Conservation (phyloP, 92 coral and sea anemone species). For the Pocillopora grandis region DNA sequence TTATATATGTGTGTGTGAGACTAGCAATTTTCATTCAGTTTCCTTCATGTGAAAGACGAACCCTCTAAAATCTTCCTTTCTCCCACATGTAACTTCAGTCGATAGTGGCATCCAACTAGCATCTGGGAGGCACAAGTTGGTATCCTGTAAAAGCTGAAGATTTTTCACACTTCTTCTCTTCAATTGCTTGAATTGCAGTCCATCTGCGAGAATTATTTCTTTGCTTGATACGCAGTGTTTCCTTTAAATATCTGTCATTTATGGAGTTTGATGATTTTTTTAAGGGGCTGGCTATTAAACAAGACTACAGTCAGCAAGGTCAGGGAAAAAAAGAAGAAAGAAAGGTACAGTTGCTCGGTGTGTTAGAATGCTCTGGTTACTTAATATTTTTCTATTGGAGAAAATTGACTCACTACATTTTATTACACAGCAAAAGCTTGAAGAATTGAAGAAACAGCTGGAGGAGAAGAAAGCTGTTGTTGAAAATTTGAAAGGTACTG, state of each 20-base stretch:
- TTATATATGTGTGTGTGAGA: too few relatives aligned
- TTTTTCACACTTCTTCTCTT: too few relatives aligned
- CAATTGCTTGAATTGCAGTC: too few relatives aligned
- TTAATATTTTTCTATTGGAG: not conserved
- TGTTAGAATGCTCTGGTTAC: not conserved
- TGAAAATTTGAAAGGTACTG: conserved; percentile 80
- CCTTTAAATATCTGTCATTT: not conserved
- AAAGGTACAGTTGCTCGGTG: conserved; percentile 56
- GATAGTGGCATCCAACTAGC: not conserved
- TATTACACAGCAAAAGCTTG: conserved; percentile 75
- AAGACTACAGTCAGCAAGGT: conserved; percentile 80
- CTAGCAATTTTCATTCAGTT: too few relatives aligned
- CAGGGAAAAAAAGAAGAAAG: conserved; percentile 84
- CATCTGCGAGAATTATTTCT: too few relatives aligned
- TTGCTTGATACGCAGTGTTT: too few relatives aligned
- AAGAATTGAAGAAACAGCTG: conserved; percentile 75
- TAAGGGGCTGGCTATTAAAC: conserved; percentile 82
- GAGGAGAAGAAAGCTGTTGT: conserved; percentile 78
- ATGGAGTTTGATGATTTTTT: not conserved
- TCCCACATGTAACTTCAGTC: not conserved
- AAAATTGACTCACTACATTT: not conserved
- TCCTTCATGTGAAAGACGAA: too few relatives aligned
- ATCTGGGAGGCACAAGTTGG: too few relatives aligned
- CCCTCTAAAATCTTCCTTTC: not conserved
- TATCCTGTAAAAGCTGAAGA: too few relatives aligned